Percentiles rank a stretch among this genome's conserved stretches.
Evolutionary conservation across 2,113 vertebrate genomes (phyloP).

Genomic region (Lophochroa leadbeateri): DNA sequence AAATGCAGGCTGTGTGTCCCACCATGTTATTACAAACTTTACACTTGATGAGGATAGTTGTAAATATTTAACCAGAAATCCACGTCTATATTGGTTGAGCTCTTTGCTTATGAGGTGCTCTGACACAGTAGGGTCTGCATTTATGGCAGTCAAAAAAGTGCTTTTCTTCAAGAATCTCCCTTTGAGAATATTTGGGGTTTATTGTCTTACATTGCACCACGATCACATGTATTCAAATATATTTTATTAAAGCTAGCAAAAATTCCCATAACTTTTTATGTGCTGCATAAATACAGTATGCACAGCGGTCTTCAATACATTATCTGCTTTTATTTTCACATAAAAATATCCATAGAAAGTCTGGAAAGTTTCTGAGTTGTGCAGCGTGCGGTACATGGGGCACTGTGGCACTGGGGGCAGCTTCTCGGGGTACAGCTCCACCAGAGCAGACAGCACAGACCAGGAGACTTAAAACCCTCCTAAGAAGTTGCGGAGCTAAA

Average conservation of each 20-base stretch:
- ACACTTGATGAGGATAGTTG: not conserved
- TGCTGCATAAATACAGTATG: not conserved
- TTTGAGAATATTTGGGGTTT: not conserved
- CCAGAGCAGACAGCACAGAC: not conserved
- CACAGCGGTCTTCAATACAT: not conserved
- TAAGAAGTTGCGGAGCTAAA: constrained; percentile 8
- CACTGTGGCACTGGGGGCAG: not conserved
- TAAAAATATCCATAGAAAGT: not conserved
- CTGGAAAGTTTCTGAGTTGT: not conserved
- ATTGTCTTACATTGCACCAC: not conserved
- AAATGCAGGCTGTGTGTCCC: not conserved
- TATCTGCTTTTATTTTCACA: not conserved
- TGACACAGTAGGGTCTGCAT: not conserved
- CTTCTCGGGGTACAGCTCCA: not conserved
- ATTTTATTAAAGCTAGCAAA: not conserved
- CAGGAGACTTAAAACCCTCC: not conserved
- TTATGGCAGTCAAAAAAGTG: not conserved
- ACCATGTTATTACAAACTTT: not conserved
- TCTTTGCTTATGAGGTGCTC: not conserved
- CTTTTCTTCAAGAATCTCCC: not conserved
- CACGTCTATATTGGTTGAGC: not conserved
- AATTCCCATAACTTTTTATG: not conserved
- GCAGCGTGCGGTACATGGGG: not conserved
- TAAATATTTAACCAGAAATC: not conserved
- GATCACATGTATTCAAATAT: not conserved